Evolutionary conservation across 2,888 invertebrate genomes (phyloP).

Genomic region (Melitaea athalia): DNA sequence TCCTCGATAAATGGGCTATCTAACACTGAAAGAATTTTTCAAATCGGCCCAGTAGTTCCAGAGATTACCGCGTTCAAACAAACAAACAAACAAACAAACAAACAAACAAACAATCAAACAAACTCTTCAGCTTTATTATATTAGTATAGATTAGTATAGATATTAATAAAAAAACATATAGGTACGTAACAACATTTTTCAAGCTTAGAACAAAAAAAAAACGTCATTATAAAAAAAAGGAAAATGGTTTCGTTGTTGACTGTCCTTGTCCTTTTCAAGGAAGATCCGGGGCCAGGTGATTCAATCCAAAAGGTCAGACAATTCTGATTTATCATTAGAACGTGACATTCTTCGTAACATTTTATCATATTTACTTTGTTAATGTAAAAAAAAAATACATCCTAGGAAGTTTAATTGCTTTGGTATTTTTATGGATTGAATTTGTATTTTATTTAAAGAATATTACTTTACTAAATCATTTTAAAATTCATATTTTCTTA

Average conservation of each 20-base stretch:
- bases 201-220: constrained; percentile 9
- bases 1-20: no score
- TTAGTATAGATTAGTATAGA: no score
- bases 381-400: constrained; percentile 25
- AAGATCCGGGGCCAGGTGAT: constrained; percentile 30
- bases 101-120: no score
- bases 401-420: constrained; percentile 6
- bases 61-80: no score
- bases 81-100: no score
- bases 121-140: no score
- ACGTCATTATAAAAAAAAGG: constrained; percentile 10
- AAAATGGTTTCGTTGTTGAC: background rate
- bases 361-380: constrained; percentile 9
- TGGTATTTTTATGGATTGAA: background rate
- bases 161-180: background rate
- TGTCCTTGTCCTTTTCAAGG: constrained; percentile 29
- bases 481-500: background rate
- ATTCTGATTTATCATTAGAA: constrained; percentile 27
- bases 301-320: constrained; percentile 27
- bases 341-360: constrained; percentile 22
- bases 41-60: no score
- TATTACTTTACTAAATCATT: no score
- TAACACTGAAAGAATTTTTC: no score
- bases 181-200: background rate
- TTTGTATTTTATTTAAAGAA: no score